Evolutionary conservation across 1,140 invertebrate genomes (phyloP).

Genomic region (Papilio helenus): DNA sequence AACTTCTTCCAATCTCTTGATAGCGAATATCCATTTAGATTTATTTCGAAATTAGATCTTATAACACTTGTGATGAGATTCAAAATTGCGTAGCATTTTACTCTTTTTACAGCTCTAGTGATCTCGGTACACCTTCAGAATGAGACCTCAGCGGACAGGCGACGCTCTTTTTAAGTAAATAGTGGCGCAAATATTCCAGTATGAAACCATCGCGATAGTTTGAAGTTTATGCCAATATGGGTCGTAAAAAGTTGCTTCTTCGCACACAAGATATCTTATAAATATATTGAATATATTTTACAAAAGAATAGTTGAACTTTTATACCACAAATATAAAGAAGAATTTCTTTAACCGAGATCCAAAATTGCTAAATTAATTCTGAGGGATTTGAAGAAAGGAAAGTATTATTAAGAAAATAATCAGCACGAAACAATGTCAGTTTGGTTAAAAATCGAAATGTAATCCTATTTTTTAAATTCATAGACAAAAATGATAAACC

Average conservation of each 20-base stretch:
- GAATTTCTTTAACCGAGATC: neutral
- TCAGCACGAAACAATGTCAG: no score
- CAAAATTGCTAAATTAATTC: neutral
- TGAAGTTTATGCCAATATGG: constrained; percentile 17
- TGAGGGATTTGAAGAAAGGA: neutral
- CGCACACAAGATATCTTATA: constrained; percentile 4
- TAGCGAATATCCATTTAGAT: constrained; percentile 3
- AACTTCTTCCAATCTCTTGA: constrained; percentile 31
- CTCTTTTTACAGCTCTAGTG: constrained; percentile 34
- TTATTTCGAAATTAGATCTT: constrained; percentile 38
- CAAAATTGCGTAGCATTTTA: neutral
- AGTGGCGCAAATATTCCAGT: constrained; percentile 51
- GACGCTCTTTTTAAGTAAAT: constrained; percentile 52
- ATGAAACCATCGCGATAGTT: constrained; percentile 18
- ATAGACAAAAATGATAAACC: no score
- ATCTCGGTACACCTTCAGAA: constrained; percentile 44
- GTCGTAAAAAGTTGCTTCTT: constrained; percentile 16
- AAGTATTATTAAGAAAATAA: no score
- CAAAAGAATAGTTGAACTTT: constrained; percentile 6
- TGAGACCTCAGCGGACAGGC: constrained; percentile 47
- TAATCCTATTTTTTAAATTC: no score
- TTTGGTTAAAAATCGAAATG: no score
- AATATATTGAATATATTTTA: constrained; percentile 12
- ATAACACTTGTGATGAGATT: neutral
- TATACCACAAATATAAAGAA: neutral